A percentile compares a stretch with the other conserved stretches of the same genome.
These are phyloP conservation scores for Protobothrops flavoviridis DNA, from an alignment of 2,113 vertebrate species.

Conservation along the genomic window DNA sequence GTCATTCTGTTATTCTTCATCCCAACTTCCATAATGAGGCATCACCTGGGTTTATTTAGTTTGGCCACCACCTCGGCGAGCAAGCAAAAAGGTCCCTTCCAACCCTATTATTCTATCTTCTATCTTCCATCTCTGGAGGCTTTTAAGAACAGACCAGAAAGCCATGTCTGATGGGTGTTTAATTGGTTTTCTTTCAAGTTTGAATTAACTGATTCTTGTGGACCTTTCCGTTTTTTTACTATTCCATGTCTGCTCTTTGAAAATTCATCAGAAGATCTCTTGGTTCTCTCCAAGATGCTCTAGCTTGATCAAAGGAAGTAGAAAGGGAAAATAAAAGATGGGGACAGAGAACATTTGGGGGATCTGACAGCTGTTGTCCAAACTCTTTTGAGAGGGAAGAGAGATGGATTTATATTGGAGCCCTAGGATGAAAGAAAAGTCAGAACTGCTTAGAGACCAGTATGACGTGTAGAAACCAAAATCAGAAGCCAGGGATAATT, in stretches of 20 bases:
- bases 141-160: background rate
- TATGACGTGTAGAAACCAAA: background rate
- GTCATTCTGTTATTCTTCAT: no score
- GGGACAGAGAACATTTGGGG: background rate
- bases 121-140: background rate
- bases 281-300: background rate
- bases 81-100: no score
- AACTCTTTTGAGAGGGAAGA: fast-evolving
- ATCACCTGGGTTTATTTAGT: no score
- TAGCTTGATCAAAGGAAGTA: background rate
- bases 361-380: slow-evolving; percentile 26
- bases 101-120: no score
- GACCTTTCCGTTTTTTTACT: background rate
- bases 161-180: background rate
- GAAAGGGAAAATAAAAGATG: background rate
- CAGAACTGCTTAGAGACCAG: background rate
- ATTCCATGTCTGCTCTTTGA: background rate
- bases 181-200: background rate
- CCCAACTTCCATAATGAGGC: no score
- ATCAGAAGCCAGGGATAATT: background rate
- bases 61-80: no score
- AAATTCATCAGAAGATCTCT: background rate
- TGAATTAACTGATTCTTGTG: background rate
- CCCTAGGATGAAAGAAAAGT: background rate
- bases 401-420: background rate